These are phyloP conservation scores for Poecilia gillii DNA, from an alignment of 2,797 vertebrate species.

Conservation along the genomic window DNA sequence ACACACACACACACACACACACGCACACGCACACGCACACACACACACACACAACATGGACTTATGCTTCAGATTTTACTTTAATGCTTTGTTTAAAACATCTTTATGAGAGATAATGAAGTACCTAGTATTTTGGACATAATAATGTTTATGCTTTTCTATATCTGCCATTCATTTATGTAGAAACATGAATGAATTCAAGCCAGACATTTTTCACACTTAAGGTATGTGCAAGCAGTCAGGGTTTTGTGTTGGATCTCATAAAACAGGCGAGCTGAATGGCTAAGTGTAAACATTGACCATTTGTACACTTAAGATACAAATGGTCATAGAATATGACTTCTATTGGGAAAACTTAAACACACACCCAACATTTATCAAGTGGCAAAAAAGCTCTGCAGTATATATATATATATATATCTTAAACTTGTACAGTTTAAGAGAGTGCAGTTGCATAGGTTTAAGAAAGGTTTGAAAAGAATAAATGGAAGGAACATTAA, in stretches of 20 bases:
- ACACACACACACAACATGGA: slow-evolving; percentile 9
- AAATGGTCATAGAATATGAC: background rate
- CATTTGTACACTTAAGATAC: background rate
- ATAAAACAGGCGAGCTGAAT: slow-evolving; percentile 13
- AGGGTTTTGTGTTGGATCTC: background rate
- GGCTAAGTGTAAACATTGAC: slow-evolving; percentile 5
- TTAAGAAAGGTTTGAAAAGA: slow-evolving; percentile 31
- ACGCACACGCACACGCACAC: too few relatives aligned
- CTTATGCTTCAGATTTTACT: slow-evolving; percentile 45
- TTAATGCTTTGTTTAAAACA: slow-evolving; percentile 35
- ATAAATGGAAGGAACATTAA: slow-evolving; percentile 57
- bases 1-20: slow-evolving; percentile 21
- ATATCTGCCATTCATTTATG: background rate
- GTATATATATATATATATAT: too few relatives aligned
- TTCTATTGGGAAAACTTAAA: background rate
- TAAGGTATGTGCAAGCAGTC: background rate
- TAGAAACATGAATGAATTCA: background rate
- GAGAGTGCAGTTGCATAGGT: background rate
- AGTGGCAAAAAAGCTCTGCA: too few relatives aligned
- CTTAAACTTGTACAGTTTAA: background rate
- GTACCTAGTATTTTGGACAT: background rate
- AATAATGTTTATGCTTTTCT: background rate
- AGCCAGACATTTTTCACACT: background rate
- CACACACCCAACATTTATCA: background rate
- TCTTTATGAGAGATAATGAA: slow-evolving; percentile 12